Percentiles rank a stretch among this genome's conserved stretches.
phyloP scores from a whole-genome alignment of 1,140 invertebrate genomes.

The Drosophila lowei region DNA sequence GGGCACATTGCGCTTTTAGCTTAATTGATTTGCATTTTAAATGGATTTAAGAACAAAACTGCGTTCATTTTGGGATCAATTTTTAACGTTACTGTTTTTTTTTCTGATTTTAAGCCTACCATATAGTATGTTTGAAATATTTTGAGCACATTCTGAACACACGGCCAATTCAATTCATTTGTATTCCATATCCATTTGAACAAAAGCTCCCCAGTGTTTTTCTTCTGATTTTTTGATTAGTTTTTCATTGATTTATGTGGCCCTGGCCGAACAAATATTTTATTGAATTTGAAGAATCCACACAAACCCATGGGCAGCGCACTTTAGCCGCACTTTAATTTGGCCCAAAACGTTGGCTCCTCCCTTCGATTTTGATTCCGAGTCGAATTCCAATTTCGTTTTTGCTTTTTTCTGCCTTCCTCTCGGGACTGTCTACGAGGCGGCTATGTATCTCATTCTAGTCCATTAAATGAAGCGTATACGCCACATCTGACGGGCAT shows the following conservation, averaged over 20 bases:
- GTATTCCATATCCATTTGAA: conserved; percentile 28
- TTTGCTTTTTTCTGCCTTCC: conserved; percentile 32
- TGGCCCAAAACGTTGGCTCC: conserved; percentile 18
- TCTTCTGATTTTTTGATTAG: conserved; percentile 70
- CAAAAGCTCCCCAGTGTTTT: conserved; percentile 52
- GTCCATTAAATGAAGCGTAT: conserved; percentile 67
- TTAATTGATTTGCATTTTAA: conserved; percentile 68
- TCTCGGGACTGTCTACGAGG: conserved; percentile 15
- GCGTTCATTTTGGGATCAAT: conserved; percentile 26
- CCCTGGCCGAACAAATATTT: conserved; percentile 11
- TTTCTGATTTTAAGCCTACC: background rate
- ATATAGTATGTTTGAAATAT: background rate
- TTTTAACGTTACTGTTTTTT: background rate
- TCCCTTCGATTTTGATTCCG: conserved; percentile 21
- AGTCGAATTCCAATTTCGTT: conserved; percentile 37
- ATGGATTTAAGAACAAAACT: conserved; percentile 35
- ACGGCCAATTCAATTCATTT: conserved; percentile 15
- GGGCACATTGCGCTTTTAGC: conserved; percentile 41
- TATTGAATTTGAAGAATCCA: conserved; percentile 29
- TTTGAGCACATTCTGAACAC: background rate
- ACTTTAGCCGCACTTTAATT: conserved; percentile 50
- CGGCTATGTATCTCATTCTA: conserved; percentile 60
- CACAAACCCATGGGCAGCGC: conserved; percentile 6
- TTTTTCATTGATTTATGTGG: conserved; percentile 71
- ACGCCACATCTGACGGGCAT: conserved; percentile 47